Percentiles rank a stretch among this genome's conserved stretches.
phyloP scores from a whole-genome alignment of 2,797 vertebrate genomes.

The Sorex maritimensis region DNA sequence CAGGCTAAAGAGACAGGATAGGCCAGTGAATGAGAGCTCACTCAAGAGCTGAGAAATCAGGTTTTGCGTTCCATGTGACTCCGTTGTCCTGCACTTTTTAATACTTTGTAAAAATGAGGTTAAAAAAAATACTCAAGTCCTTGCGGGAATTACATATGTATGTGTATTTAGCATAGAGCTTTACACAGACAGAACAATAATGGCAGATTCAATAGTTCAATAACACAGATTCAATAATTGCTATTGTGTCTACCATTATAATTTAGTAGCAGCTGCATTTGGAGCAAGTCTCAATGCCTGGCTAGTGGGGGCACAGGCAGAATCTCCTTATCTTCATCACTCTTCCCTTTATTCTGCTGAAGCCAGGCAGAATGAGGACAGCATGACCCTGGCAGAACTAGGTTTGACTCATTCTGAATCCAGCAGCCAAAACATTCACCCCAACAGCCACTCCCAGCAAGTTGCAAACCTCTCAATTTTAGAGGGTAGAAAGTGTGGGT shows the following conservation, averaged over 20 bases:
- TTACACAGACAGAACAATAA: not conserved
- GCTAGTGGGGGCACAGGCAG: not conserved
- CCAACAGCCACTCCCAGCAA: conserved; percentile 9
- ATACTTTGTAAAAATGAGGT: conserved; percentile 5
- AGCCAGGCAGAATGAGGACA: not conserved
- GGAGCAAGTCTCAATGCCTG: not conserved
- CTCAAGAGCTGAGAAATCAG: not conserved
- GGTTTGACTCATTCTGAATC: not conserved
- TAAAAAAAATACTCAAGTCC: not conserved
- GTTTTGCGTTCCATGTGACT: not conserved
- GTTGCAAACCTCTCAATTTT: conserved; percentile 41
- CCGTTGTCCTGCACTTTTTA: not conserved
- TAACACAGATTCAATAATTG: not conserved
- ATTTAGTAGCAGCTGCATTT: conserved; percentile 1
- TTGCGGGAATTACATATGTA: not conserved
- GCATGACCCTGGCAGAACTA: not conserved
- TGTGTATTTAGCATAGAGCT: not conserved
- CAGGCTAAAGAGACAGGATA: not conserved
- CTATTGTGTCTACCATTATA: not conserved
- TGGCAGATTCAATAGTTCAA: too few relatives aligned
- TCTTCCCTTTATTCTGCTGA: not conserved
- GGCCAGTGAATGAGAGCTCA: not conserved
- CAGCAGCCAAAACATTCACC: not conserved
- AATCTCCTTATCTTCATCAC: not conserved
- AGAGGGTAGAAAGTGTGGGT: conserved; percentile 37